phyloP scores from a whole-genome alignment of 1,140 invertebrate species.

The Wiebesia pumilae region DNA sequence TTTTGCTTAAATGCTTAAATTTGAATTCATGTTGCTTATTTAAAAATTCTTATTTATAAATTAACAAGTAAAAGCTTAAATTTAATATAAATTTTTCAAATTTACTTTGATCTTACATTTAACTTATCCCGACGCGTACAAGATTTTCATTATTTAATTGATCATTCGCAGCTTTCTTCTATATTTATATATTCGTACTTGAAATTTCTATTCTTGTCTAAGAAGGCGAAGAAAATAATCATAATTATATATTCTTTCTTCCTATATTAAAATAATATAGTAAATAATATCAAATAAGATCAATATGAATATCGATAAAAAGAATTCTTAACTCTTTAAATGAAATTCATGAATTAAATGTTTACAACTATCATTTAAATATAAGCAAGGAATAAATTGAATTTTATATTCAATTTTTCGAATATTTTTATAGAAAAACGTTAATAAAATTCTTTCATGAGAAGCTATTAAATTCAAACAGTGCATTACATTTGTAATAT shows the following conservation, averaged over 20 bases:
- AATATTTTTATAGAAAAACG: not conserved
- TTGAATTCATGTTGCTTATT: not conserved
- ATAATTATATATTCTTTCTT: not conserved
- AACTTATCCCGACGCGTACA: no score
- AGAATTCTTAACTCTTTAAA: not conserved
- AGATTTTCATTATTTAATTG: no score
- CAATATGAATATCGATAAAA: not conserved
- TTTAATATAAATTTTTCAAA: not conserved
- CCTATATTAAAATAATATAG: not conserved
- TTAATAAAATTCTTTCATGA: no score
- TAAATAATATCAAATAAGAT: not conserved
- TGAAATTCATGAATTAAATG: not conserved
- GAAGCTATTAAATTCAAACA: no score
- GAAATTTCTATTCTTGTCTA: not conserved
- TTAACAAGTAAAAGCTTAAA: not conserved
- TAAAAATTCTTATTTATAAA: not conserved
- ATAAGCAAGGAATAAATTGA: not conserved
- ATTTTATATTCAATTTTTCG: not conserved
- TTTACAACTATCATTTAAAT: not conserved
- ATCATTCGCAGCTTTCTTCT: not conserved
- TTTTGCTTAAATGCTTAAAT: not conserved
- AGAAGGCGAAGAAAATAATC: not conserved
- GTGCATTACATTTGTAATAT: no score
- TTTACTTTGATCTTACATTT: not conserved
- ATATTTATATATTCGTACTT: not conserved